Base-by-base conservation (phyloP, 2,113 vertebrate species). In the Neofelis nebulosa region DNA sequence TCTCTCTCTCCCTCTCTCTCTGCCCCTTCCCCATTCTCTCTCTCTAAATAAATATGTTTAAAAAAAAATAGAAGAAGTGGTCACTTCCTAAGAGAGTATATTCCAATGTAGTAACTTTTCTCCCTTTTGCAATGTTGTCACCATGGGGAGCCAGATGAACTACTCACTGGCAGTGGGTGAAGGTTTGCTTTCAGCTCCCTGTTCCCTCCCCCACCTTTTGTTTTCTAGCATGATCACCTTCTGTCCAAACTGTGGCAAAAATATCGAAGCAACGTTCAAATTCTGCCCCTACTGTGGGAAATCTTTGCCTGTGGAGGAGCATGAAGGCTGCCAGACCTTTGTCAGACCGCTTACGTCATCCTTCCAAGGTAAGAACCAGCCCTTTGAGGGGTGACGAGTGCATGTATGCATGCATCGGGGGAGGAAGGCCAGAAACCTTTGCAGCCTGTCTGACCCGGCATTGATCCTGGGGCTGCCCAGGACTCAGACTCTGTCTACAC, bases 201-300 rank as follows among this genome's bases (percentile, higher is more conserved):
- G 27, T 31, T 74, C 11, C 66, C 19, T 84, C 33, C 36, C 23
- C 27, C 16, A 3, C 6, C 15, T 85, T 52, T 31, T 78, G 1
- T 96, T 83, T 97, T 92, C 15, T 93, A 98, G 99, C 89, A 99
- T 99, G 99, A 92, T 98, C 85, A 98, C 98, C 81, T 99, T 99
- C 98, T 99, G 99, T 96, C 99, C 99, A 23, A 98, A 99, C 2
- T 99, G 99, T 98, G 99, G 99, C 92, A 88, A 98, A 73, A 98
- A 98, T 96, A 93, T 99, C 55, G 95, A 99, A 97, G 96, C 98
- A 7, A 48, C 80, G 0, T 99, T 99, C 97, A 99, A 97, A 45
- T 99, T 99, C 95, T 99, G 99, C 96, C 99, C 99, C 0, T 98
- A 98, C 0, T 99, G 99, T 23, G 99, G 99, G 7, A 98, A 98